These are phyloP conservation scores for Haliclona indistincta DNA, from an alignment of 37 sponge, comb jelly and placozoan genomes.

Conservation along the genomic window DNA sequence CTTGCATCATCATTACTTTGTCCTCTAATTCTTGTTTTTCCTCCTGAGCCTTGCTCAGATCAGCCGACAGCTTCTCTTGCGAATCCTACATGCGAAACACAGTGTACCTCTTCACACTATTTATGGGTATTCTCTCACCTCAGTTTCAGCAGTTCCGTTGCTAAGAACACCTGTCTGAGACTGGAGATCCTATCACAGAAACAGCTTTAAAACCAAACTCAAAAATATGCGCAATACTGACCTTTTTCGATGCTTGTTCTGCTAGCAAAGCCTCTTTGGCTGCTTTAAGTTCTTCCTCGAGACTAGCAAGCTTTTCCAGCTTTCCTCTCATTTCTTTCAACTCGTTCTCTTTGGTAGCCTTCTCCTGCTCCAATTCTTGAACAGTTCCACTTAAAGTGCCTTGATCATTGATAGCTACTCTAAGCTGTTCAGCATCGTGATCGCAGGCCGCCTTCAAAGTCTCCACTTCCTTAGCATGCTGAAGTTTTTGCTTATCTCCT, in stretches of 20 bases:
- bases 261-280: neutral
- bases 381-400: no score
- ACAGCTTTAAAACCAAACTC: no score
- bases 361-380: neutral
- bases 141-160: no score
- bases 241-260: conserved; percentile 14
- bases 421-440: neutral
- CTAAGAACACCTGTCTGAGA: no score
- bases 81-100: no score
- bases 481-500: neutral
- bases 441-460: neutral
- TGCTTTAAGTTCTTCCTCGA: neutral
- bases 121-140: no score
- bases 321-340: neutral
- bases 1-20: conserved; percentile 2
- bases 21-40: conserved; percentile 18
- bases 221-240: no score
- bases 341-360: neutral
- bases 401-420: no score
- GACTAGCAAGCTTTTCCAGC: conserved; percentile 9
- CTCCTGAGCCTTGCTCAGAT: neutral
- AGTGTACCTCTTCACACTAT: no score
- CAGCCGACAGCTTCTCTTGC: no score
- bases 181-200: no score
- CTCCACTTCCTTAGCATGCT: neutral